Evolutionary conservation across 2,888 invertebrate species (phyloP).

Genomic region (Heteromyza rotundicornis): DNA sequence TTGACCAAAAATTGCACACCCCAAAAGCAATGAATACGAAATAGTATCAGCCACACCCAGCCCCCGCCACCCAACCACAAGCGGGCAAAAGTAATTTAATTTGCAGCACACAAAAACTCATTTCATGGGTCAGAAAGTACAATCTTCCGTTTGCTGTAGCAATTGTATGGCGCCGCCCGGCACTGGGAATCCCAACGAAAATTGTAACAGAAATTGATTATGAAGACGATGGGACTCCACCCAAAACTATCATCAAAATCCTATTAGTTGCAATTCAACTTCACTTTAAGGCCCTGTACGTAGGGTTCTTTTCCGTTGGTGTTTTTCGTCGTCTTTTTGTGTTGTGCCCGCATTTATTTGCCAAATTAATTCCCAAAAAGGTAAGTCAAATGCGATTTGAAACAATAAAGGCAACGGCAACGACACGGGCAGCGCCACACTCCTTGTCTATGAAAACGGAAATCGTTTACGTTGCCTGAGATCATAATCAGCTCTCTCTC

Average conservation of each 20-base stretch:
- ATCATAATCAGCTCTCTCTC: background rate
- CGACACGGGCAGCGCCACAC: background rate
- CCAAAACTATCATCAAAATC: conserved; percentile 49
- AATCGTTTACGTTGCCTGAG: background rate
- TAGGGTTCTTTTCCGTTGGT: background rate
- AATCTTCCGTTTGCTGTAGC: conserved; percentile 46
- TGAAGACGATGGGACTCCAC: conserved; percentile 19
- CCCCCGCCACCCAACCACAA: background rate
- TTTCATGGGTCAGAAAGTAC: conserved; percentile 62
- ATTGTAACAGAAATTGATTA: conserved; percentile 47
- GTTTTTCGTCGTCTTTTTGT: conserved; percentile 26
- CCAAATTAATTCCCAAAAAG: conserved; percentile 54
- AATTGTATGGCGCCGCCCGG: background rate
- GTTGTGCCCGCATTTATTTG: conserved; percentile 50
- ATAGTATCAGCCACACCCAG: no score
- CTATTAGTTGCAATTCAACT: conserved; percentile 47
- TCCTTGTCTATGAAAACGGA: background rate
- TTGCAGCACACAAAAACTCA: conserved; percentile 54
- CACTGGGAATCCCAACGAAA: background rate
- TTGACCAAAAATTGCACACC: no score
- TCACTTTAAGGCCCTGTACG: background rate
- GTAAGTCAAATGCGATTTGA: conserved; percentile 31
- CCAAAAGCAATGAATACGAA: no score
- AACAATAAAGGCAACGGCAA: background rate
- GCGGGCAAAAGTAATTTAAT: conserved; percentile 29